phyloP scores from a whole-genome alignment of 1,140 invertebrate species.

The Plodia interpunctella region DNA sequence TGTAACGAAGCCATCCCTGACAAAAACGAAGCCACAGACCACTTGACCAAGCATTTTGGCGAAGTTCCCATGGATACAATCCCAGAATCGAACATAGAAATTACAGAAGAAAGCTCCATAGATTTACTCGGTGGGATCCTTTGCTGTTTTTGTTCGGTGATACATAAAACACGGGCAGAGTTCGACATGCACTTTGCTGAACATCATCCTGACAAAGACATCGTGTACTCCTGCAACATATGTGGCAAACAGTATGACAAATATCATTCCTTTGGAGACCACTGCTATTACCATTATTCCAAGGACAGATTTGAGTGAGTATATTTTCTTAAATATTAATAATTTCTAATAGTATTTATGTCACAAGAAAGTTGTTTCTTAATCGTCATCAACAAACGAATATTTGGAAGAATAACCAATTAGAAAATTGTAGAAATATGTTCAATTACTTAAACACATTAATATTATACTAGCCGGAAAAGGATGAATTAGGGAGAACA shows the following conservation, averaged over 20 bases:
- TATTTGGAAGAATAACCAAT: too few relatives aligned
- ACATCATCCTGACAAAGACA: slow-evolving; percentile 44
- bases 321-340: slow-evolving; percentile 1
- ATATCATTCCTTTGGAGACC: slow-evolving; percentile 47
- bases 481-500: too few relatives aligned
- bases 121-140: slow-evolving; percentile 52
- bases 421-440: too few relatives aligned
- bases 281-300: slow-evolving; percentile 53
- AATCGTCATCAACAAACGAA: too few relatives aligned
- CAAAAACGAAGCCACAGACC: slow-evolving; percentile 39
- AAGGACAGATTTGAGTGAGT: slow-evolving; percentile 60
- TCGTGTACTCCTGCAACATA: slow-evolving; percentile 53
- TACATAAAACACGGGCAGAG: slow-evolving; percentile 44
- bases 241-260: slow-evolving; percentile 56
- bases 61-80: slow-evolving; percentile 26
- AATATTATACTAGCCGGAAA: too few relatives aligned
- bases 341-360: not conserved
- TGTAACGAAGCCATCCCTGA: slow-evolving; percentile 45
- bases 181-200: slow-evolving; percentile 53
- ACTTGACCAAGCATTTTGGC: slow-evolving; percentile 55
- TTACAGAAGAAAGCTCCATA: slow-evolving; percentile 36
- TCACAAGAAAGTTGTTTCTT: too few relatives aligned
- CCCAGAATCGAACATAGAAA: slow-evolving; percentile 18
- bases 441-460: too few relatives aligned
- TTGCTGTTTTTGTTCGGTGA: slow-evolving; percentile 44